Conservation (phyloP, 2,113 vertebrate species). For the Bombycilla garrulus region DNA sequence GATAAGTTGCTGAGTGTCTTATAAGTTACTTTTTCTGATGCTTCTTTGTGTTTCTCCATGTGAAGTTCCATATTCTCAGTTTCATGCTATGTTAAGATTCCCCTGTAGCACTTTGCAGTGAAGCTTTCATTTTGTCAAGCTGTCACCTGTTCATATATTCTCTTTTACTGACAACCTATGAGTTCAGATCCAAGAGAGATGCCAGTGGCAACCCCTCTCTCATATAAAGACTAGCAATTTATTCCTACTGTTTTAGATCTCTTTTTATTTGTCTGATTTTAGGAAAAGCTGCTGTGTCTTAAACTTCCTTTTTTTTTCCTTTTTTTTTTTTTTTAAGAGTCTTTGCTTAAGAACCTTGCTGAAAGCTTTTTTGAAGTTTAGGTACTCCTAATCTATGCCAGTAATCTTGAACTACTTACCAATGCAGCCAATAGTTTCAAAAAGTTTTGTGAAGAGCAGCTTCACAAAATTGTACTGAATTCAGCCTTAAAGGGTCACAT, state of each 20-base stretch:
- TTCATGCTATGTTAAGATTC: background rate
- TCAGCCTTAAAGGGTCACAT: accelerated
- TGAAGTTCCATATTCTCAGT: background rate
- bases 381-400: background rate
- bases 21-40: background rate
- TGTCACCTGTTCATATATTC: background rate
- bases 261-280: background rate
- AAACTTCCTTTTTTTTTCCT: background rate
- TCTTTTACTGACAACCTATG: background rate
- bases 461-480: background rate
- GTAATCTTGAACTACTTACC: background rate
- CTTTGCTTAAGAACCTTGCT: background rate
- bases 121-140: background rate
- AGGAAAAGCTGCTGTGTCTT: background rate
- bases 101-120: background rate
- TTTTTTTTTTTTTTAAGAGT: background rate
- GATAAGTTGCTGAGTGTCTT: no score
- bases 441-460: background rate
- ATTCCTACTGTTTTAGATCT: background rate
- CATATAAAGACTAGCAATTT: background rate
- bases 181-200: background rate
- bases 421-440: background rate
- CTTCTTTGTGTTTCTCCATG: background rate
- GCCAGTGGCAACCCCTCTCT: background rate
- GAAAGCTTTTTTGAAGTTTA: background rate